A percentile compares a stretch with the other conserved stretches of the same genome.
Conservation (phyloP, 2,797 vertebrate species). For the Parauchenoglanis punctatus region DNA sequence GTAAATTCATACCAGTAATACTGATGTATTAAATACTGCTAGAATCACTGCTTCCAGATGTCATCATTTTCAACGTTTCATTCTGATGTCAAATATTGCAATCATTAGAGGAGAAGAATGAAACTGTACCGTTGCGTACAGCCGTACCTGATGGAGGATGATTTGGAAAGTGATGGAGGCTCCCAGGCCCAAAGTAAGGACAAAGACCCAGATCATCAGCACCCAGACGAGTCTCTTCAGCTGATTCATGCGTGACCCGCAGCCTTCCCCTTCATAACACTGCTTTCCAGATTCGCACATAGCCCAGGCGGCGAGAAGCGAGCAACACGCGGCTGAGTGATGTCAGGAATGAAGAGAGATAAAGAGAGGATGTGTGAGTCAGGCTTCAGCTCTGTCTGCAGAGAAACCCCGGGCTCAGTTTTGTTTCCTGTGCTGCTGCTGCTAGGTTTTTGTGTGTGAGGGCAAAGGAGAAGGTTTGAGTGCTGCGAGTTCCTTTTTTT, state of each 20-base stretch:
- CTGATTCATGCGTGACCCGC: slow-evolving; percentile 4
- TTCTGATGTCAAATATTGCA: neutral
- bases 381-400: neutral
- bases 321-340: neutral
- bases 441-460: neutral
- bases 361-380: neutral
- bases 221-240: slow-evolving; percentile 56
- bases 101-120: neutral
- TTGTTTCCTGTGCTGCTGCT: slow-evolving; percentile 24
- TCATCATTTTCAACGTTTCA: neutral
- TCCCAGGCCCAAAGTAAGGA: slow-evolving; percentile 67
- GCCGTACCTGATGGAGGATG: slow-evolving; percentile 23
- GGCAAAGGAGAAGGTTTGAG: neutral
- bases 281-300: slow-evolving; percentile 34
- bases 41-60: neutral
- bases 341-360: neutral
- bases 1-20: neutral
- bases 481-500: neutral
- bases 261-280: slow-evolving; percentile 17
- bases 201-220: slow-evolving; percentile 68
- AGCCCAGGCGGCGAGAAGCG: neutral
- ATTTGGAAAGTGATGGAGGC: slow-evolving; percentile 64
- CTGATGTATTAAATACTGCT: neutral
- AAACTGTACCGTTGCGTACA: neutral
- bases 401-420: slow-evolving; percentile 1